Evolutionary conservation across 2,113 vertebrate genomes (phyloP).

Genomic region (Nesoenas mayeri): DNA sequence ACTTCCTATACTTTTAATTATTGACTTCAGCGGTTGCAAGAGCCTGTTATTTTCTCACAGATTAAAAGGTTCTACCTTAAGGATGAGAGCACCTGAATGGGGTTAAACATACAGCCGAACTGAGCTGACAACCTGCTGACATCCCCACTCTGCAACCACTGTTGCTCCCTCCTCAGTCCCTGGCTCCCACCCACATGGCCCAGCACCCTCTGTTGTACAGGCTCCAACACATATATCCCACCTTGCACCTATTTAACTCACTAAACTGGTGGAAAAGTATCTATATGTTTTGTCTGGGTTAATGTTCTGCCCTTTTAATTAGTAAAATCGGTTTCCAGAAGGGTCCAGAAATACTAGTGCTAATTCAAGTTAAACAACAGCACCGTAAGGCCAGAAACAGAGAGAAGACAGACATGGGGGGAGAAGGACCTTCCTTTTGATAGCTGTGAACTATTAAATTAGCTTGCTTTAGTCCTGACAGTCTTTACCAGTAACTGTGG

Average conservation of each 20-base stretch:
- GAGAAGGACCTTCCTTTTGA: background rate
- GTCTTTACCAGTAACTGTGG: background rate
- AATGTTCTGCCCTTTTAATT: background rate
- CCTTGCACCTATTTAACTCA: background rate
- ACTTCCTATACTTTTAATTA: background rate
- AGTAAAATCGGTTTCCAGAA: background rate
- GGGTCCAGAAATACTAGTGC: background rate
- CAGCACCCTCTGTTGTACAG: background rate
- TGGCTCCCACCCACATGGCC: background rate
- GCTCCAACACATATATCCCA: background rate
- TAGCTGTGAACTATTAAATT: background rate
- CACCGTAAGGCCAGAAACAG: background rate
- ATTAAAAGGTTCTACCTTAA: background rate
- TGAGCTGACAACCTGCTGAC: background rate
- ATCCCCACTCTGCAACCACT: background rate
- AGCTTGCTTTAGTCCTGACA: background rate
- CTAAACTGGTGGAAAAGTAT: background rate
- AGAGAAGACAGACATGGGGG: background rate
- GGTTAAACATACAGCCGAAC: background rate
- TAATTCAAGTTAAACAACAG: background rate
- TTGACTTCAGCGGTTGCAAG: background rate
- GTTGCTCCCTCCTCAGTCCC: background rate
- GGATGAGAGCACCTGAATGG: background rate
- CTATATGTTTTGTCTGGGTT: background rate
- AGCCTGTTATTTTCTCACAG: background rate